Percentiles rank a stretch among this genome's conserved stretches.
Evolutionary conservation across 2,888 invertebrate genomes (phyloP).

Genomic region (Agrotis segetum): DNA sequence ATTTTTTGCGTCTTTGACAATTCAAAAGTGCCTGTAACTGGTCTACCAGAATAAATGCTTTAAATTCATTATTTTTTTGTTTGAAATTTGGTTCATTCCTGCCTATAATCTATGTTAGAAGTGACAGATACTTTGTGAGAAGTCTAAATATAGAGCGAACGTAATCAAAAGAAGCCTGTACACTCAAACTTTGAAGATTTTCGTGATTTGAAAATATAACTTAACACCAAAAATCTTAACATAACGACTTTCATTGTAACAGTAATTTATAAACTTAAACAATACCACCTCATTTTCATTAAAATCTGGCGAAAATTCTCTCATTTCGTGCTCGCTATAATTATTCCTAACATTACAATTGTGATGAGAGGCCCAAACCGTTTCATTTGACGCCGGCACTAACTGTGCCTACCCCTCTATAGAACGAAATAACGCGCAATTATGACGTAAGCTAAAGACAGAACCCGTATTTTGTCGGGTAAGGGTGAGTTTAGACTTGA

Average conservation of each 20-base stretch:
- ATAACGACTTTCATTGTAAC: slow-evolving; percentile 27
- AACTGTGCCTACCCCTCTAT: slow-evolving; percentile 40
- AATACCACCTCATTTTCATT: slow-evolving; percentile 37
- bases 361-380: slow-evolving; percentile 49
- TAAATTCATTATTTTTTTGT: too few relatives aligned
- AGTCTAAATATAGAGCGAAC: too few relatives aligned
- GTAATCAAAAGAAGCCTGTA: too few relatives aligned
- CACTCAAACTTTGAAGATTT: too few relatives aligned
- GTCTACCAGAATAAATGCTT: too few relatives aligned
- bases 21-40: too few relatives aligned
- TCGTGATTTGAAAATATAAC: too few relatives aligned
- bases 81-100: too few relatives aligned
- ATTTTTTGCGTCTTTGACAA: too few relatives aligned
- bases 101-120: too few relatives aligned
- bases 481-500: slow-evolving; percentile 25
- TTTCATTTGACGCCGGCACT: slow-evolving; percentile 52
- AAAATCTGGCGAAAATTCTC: slow-evolving; percentile 49
- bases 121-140: too few relatives aligned
- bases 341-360: slow-evolving; percentile 57
- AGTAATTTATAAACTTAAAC: slow-evolving; percentile 48
- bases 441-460: slow-evolving; percentile 62
- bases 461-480: slow-evolving; percentile 48
- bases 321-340: slow-evolving; percentile 48
- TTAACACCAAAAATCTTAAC: background rate
- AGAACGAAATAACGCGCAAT: slow-evolving; percentile 62